Base-by-base conservation (phyloP, 2,797 vertebrate species). In the Chelmon rostratus region DNA sequence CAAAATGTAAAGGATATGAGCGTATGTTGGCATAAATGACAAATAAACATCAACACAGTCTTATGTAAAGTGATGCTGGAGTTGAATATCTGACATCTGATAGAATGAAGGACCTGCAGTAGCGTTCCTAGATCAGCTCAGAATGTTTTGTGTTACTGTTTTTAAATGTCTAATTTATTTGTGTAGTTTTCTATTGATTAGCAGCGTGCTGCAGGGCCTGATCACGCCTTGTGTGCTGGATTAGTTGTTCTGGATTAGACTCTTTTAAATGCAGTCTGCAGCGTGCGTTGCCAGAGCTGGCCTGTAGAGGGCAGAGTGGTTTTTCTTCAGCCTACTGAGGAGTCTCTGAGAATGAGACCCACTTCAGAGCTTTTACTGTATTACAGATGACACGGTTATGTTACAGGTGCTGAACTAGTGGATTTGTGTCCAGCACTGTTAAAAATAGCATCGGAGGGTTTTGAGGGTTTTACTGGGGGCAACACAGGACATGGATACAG, bases 221-320 rank as follows among this genome's bases (percentile, higher is more conserved):
- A 40, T 40, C 38, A 7, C 12, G 9, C 12, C 38, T 40, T 2
- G 3, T 12, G 8, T 38, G 40, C 38, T 40, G 8, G 12, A 40
- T 12, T 40, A 40, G 12, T 40, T 38, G 10, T 11, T 38, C 38
- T 38, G 38, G 28, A 31, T 31, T 46, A 18, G 5, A 35, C 28
- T 35, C 21, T 54, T 68, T 33, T 15, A 28, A 19, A 53, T 50
- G 6, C 18, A 19, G 35, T 16, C 6, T 10, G 15, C n/a, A 44
- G 28, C 6, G 8, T 53, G 19, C 11, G 21, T 19, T 35, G 23
- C 64, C 12, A 57, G 50, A 40, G 10, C 42, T 42, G 46, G 44
- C 47, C 82, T 71, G 18, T 69, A 67, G 86, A 74, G 74, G 76
- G 71, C 86, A 78, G 69, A 62, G n/a, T 62, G 2, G 21, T 28